Base-by-base conservation (phyloP, 2,888 invertebrate genomes). In the Oscheius onirici region DNA sequence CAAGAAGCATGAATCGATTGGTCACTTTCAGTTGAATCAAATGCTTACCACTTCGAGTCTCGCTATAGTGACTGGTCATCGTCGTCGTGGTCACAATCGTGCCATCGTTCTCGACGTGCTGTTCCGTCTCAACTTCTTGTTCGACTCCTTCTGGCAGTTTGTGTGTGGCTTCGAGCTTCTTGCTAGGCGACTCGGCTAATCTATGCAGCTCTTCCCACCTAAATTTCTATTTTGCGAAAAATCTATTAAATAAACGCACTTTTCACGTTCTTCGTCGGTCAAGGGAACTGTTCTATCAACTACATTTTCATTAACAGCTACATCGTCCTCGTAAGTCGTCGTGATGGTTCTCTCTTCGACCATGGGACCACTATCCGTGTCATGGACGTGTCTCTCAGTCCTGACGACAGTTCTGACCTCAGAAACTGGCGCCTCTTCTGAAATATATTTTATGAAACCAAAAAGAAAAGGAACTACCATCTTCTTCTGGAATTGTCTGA, bases 281-380 rank as follows among this genome's bases (percentile, higher is more conserved):
- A 86, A 70, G 41, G 83, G 79, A 13, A 84, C 83, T 10, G 72
- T 80, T 17, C 79, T 76, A 55, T 83, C 83, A 1, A 72, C 74
- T 15, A 83, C 79, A 46, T 74, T 69, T 69, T 86, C 83, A 65
- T 84, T 79, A 40, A 86, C 81, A 8, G 81, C 75, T 24, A 80
- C 82, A 60, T 84, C 78, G 55, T 83, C 84, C 58, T 83, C 80
- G 46, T 81, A 84, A 2, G 83, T 82, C 11, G 84, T 84, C 3
- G 83, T 84, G 11, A 82, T 79, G 1, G 84, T 84, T 43, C 78
- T 74, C 67, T 86, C 86, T 58, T 86, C 85, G 17, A 86, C 86
- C 6, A 86, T 74, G 15, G 86, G 86, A n/a, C 81, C 82, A 3
- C 83, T 79, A 8, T 81, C 79, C 8, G 85, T 76, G 46, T 83